A percentile compares a stretch with the other conserved stretches of the same genome.
phyloP scores from a whole-genome alignment of 23 tunicate species.

The Trididemnum clinides region DNA sequence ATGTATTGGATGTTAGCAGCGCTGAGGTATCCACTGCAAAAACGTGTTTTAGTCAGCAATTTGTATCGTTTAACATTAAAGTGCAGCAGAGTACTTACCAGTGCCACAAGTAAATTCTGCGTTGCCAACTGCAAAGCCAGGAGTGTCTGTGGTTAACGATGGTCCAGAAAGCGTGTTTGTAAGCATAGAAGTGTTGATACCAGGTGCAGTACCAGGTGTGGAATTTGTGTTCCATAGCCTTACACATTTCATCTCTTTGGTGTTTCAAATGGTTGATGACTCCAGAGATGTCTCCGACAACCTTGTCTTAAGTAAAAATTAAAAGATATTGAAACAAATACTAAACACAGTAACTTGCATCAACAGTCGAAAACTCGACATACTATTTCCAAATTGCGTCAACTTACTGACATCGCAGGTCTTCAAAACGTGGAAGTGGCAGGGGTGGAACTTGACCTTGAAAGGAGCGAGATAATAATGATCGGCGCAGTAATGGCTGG shows the following conservation, averaged over 20 bases:
- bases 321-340: too few relatives aligned
- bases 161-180: conserved; percentile 6
- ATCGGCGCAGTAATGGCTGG: background rate
- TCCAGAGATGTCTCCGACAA: conserved; percentile 21
- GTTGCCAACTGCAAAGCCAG: conserved; percentile 6
- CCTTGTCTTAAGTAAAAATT: background rate
- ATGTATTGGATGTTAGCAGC: background rate
- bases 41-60: background rate
- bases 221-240: background rate
- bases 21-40: conserved; percentile 4
- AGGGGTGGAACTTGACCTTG: conserved; percentile 12
- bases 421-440: conserved; percentile 34
- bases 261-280: conserved; percentile 16
- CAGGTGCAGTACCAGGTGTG: conserved; percentile 39
- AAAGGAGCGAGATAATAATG: conserved; percentile 37
- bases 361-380: too few relatives aligned
- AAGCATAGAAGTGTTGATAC: conserved; percentile 5
- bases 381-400: too few relatives aligned
- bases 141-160: conserved; percentile 45
- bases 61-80: background rate
- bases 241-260: conserved; percentile 19
- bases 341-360: too few relatives aligned
- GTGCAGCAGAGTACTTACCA: conserved; percentile 19
- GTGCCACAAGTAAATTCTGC: background rate
- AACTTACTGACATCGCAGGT: conserved; percentile 52